Conservation (phyloP, 2,797 vertebrate species). For the Chelmon rostratus region DNA sequence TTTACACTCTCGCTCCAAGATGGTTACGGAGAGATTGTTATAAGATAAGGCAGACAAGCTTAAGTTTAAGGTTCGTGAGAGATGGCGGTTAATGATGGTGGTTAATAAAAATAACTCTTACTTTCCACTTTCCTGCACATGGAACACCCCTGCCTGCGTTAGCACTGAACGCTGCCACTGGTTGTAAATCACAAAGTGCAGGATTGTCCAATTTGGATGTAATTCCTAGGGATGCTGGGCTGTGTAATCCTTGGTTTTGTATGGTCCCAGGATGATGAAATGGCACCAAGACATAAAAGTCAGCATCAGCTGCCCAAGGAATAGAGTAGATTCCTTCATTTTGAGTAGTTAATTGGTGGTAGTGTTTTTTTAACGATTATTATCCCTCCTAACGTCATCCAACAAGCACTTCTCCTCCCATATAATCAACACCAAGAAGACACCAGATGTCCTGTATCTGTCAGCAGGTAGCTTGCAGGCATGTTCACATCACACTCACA, state of each 20-base stretch:
- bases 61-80: not conserved
- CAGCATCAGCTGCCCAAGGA: not conserved
- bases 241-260: not conserved
- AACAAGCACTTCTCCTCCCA: not conserved
- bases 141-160: too few species aligned
- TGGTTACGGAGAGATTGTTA: not conserved
- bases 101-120: not conserved
- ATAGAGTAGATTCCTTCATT: not conserved
- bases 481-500: not conserved
- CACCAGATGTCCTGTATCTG: constrained; percentile 34
- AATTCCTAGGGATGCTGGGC: not conserved
- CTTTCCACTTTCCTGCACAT: too few species aligned
- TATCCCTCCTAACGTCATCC: not conserved
- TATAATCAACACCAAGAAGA: constrained; percentile 10
- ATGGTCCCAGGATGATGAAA: not conserved
- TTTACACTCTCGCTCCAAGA: not conserved
- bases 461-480: constrained; percentile 16
- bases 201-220: not conserved
- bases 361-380: constrained; percentile 26
- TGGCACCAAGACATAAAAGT: not conserved
- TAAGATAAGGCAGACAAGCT: too few species aligned
- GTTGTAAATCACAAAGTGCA: not conserved
- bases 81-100: not conserved
- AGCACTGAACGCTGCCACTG: not conserved
- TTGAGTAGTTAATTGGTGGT: not conserved